phyloP scores from a whole-genome alignment of 2,888 invertebrate genomes.

The Pyralis farinalis region DNA sequence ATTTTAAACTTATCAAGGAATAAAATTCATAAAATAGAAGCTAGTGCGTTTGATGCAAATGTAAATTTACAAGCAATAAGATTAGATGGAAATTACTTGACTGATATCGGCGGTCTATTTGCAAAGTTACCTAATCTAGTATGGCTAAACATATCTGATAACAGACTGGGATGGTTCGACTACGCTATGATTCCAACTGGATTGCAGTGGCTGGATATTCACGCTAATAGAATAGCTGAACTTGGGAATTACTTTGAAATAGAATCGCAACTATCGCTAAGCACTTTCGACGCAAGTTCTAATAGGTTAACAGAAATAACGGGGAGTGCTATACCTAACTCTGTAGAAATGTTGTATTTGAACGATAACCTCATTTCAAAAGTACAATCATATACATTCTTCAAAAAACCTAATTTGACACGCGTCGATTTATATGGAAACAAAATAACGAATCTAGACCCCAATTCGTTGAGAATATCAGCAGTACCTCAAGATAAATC shows the following conservation, averaged over 20 bases:
- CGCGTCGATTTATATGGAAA: conserved; percentile 91
- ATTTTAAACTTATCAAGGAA: conserved; percentile 92
- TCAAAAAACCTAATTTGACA: conserved; percentile 92
- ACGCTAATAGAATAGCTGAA: conserved; percentile 90
- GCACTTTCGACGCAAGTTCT: conserved; percentile 90
- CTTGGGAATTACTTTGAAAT: conserved; percentile 93
- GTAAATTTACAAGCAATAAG: conserved; percentile 89
- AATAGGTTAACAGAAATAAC: conserved; percentile 91
- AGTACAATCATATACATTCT: conserved; percentile 93
- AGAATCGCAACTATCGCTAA: conserved; percentile 88
- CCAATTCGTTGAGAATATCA: conserved; percentile 88
- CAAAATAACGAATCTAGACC: conserved; percentile 87
- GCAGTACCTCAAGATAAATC: conserved; percentile 86
- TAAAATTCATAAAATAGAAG: conserved; percentile 88
- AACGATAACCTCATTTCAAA: conserved; percentile 91
- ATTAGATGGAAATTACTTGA: conserved; percentile 90
- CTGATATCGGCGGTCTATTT: conserved; percentile 89
- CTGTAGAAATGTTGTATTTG: conserved; percentile 88
- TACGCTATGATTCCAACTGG: conserved; percentile 92
- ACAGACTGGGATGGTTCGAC: conserved; percentile 91
- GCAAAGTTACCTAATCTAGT: conserved; percentile 90
- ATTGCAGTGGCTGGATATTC: conserved; percentile 92
- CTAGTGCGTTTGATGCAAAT: conserved; percentile 89
- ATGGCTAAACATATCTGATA: conserved; percentile 93
- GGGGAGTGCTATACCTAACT: conserved; percentile 91